phyloP scores from a whole-genome alignment of 2,888 invertebrate species.

The Brassicogethes aeneus region DNA sequence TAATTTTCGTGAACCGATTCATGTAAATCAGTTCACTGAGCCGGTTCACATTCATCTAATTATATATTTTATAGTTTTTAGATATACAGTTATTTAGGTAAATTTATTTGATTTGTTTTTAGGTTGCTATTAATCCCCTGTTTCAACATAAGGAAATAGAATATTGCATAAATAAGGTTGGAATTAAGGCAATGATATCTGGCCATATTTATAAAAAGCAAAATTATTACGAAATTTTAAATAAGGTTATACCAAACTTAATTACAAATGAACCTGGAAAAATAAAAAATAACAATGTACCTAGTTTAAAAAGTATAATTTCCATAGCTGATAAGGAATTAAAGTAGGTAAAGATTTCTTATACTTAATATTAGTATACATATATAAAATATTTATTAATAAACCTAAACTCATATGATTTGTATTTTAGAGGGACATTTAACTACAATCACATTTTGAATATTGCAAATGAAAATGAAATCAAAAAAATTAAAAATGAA shows the following conservation, averaged over 20 bases:
- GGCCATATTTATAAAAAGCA: conserved; percentile 54
- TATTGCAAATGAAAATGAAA: conserved; percentile 26
- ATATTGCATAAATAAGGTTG: conserved; percentile 63
- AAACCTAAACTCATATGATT: neutral
- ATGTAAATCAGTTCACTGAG: too few relatives aligned
- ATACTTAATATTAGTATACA: too few relatives aligned
- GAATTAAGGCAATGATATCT: conserved; percentile 56
- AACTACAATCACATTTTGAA: conserved; percentile 38
- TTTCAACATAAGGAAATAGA: conserved; percentile 61
- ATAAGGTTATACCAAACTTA: conserved; percentile 51
- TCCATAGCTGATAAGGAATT: conserved; percentile 45
- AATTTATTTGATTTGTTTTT: too few relatives aligned
- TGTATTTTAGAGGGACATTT: conserved; percentile 39
- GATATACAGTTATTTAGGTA: too few relatives aligned
- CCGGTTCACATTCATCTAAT: too few relatives aligned
- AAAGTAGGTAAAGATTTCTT: conserved; percentile 43
- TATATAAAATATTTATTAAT: too few relatives aligned
- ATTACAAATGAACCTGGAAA: conserved; percentile 39
- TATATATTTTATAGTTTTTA: too few relatives aligned
- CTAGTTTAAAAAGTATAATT: conserved; percentile 48
- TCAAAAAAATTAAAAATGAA: conserved; percentile 29
- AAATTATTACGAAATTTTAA: conserved; percentile 58
- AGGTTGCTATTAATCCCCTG: conserved; percentile 71
- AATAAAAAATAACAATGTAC: conserved; percentile 42
- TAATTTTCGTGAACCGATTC: too few relatives aligned